Evolutionary conservation across 2,888 invertebrate species (phyloP).

Genomic region (Mythimna albipuncta): DNA sequence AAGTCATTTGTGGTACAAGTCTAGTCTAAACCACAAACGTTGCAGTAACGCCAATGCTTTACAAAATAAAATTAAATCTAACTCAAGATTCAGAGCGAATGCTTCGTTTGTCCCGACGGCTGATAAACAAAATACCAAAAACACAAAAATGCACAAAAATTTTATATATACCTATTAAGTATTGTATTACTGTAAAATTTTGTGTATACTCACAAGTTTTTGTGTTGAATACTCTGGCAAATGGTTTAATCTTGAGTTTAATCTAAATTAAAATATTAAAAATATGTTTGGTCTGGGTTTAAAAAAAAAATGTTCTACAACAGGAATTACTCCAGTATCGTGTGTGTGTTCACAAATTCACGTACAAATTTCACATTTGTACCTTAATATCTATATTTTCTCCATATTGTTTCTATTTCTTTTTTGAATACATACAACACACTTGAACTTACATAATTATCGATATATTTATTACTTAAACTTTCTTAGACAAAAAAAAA

Average conservation of each 20-base stretch:
- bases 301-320: too few species aligned
- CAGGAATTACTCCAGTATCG: too few species aligned
- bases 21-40: conserved; percentile 10
- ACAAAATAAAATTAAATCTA: conserved; percentile 21
- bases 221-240: background rate
- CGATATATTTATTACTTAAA: background rate
- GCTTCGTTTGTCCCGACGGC: conserved; percentile 13
- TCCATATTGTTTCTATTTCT: background rate
- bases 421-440: background rate
- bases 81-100: conserved; percentile 12
- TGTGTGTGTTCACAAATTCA: too few species aligned
- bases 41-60: background rate
- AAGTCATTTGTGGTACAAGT: conserved; percentile 12
- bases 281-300: background rate
- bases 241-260: background rate
- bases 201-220: background rate
- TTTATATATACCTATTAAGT: background rate
- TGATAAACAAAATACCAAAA: background rate
- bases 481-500: background rate
- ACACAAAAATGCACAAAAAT: background rate
- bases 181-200: background rate
- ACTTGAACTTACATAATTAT: too few species aligned
- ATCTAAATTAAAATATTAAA: background rate
- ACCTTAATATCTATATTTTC: too few species aligned
- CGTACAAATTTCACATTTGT: too few species aligned